Base-by-base conservation (phyloP, 2,797 vertebrate genomes). In the Phaenicophaeus curvirostris region DNA sequence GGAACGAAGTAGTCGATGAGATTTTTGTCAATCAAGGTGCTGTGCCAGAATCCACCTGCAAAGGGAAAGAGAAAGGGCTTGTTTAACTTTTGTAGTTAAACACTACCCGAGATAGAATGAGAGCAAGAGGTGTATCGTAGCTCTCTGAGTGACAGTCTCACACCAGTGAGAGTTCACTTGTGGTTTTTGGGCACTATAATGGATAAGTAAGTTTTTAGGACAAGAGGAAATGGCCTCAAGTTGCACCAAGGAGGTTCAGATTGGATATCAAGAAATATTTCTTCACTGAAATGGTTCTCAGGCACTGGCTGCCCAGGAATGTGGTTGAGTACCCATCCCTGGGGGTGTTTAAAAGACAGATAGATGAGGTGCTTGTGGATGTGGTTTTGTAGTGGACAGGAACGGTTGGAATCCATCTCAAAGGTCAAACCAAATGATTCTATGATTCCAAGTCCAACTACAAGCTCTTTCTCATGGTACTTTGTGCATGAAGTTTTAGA, bases 1-100 rank as follows among this genome's bases (percentile, higher is more conserved):
- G 99, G 99, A 28, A 99, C 98, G 4, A 99, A 99, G 94, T 98
- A 99, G 93, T 99, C 99, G 41, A 99, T 99, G 95, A 99, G 98
- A 94, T 99, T 98, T 95, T 98, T 98, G 85, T 99, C 99, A 5
- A 99, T 99, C 79, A 99, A 93, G 89, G 98, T 99, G 53, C 99
- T 98, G 90, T 98, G 99, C 98, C 98, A 99, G 96, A 99, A 98
- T 19, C 99, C 99, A 96, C 99, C 99, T 99, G 85, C 5, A 5
- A 71, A 67, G 39, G 48, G 44, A 35, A 77, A 79, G n/a, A 85
- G 23, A 74, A 61, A 28, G 51, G 59, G 23, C 7, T 67, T 67
- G 23, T 8, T 67, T 67, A 53, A 7, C 6, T 25, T 33, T 57
- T 75, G 12, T 25, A 13, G 25, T 50, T 77, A 41, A 82, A 53